Evolutionary conservation across 2,113 vertebrate species (phyloP).

Genomic region (Antechinus flavipes): DNA sequence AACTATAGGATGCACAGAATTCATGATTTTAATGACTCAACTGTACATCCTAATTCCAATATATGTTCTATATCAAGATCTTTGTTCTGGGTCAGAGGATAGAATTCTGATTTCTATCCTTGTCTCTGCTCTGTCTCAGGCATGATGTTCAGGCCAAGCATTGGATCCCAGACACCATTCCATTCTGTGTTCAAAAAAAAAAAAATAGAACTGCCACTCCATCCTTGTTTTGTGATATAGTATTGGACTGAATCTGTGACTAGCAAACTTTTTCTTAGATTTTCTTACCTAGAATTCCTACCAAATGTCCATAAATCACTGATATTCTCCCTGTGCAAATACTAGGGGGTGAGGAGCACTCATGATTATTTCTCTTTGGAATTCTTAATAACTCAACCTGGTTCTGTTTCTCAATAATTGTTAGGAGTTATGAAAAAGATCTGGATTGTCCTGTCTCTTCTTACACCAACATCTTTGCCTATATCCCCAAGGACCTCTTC

Average conservation of each 20-base stretch:
- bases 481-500: neutral
- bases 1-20: neutral
- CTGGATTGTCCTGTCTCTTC: neutral
- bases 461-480: neutral
- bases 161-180: neutral
- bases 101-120: neutral
- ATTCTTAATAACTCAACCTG: neutral
- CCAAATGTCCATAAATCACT: neutral
- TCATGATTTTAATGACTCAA: neutral
- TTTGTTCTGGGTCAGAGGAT: neutral
- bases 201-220: neutral
- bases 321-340: neutral
- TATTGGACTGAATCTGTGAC: neutral
- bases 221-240: neutral
- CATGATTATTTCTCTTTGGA: neutral
- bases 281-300: neutral
- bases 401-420: neutral
- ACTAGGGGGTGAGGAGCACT: neutral
- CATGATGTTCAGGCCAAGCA: neutral
- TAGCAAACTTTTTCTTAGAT: neutral
- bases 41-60: neutral
- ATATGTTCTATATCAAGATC: neutral
- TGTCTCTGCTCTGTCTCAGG: neutral
- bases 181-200: neutral
- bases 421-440: neutral